Evolutionary conservation across 2,888 invertebrate genomes (phyloP).

Genomic region (Drosophila testacea): DNA sequence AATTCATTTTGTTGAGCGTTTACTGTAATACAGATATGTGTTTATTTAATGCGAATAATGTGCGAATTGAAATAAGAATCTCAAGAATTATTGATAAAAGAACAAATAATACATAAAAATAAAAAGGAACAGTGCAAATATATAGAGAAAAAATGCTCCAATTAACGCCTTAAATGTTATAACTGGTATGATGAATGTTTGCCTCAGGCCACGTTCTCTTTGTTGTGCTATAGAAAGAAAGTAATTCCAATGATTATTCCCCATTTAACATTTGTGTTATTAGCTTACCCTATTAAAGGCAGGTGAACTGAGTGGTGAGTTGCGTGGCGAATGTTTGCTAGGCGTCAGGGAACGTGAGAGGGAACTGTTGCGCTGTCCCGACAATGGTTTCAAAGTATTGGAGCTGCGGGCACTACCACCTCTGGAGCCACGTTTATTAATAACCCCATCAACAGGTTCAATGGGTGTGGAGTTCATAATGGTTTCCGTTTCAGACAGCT

Average conservation of each 20-base stretch:
- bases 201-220: slow-evolving; percentile 71
- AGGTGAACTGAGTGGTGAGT: slow-evolving; percentile 53
- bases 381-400: slow-evolving; percentile 55
- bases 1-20: slow-evolving; percentile 7
- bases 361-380: slow-evolving; percentile 47
- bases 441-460: slow-evolving; percentile 48
- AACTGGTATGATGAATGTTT: slow-evolving; percentile 17
- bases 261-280: slow-evolving; percentile 13
- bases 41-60: slow-evolving; percentile 51
- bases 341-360: slow-evolving; percentile 65
- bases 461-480: slow-evolving; percentile 83
- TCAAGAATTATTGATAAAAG: slow-evolving; percentile 23
- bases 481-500: slow-evolving; percentile 76
- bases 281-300: slow-evolving; percentile 49
- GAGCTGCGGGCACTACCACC: slow-evolving; percentile 28
- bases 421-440: slow-evolving; percentile 39
- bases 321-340: slow-evolving; percentile 57
- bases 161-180: slow-evolving; percentile 33
- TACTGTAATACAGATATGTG: slow-evolving; percentile 35
- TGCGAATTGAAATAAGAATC: slow-evolving; percentile 47
- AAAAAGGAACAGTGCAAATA: slow-evolving; percentile 31
- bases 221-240: slow-evolving; percentile 67
- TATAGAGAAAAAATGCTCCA: slow-evolving; percentile 23
- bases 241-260: slow-evolving; percentile 7
- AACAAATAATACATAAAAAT: slow-evolving; percentile 20